These are phyloP conservation scores for Dermochelys coriacea DNA, from an alignment of 2,797 vertebrate species.

Conservation along the genomic window DNA sequence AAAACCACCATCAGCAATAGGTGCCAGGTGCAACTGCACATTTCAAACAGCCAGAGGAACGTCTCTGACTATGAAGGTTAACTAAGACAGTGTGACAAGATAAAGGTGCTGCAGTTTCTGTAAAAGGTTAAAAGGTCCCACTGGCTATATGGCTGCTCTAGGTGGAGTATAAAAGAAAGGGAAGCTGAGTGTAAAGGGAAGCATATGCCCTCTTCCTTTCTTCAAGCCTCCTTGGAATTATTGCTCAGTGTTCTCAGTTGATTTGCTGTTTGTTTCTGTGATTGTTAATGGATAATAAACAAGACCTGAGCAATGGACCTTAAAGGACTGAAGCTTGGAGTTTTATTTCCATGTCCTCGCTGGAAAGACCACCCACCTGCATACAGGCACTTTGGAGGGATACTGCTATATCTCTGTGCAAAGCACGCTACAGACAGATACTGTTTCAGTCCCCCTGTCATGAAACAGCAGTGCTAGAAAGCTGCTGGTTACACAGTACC, in stretches of 20 bases:
- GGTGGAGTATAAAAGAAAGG: neutral
- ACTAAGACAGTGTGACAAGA: neutral
- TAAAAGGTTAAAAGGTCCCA: neutral
- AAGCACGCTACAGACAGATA: neutral
- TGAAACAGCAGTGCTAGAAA: neutral
- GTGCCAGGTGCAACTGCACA: too few species aligned
- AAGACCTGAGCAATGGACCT: neutral
- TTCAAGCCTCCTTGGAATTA: too few species aligned
- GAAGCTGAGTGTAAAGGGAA: neutral
- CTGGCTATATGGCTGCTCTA: rapidly evolving
- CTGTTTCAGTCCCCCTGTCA: neutral
- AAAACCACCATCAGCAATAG: too few species aligned
- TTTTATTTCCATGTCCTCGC: neutral
- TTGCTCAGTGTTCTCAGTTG: too few species aligned
- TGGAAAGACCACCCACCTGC: neutral
- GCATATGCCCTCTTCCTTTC: neutral
- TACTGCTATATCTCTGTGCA: neutral
- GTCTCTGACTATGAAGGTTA: neutral
- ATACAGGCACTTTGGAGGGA: neutral
- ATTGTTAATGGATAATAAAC: too few species aligned
- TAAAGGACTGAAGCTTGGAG: neutral
- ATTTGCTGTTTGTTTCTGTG: too few species aligned
- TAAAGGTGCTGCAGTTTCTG: neutral
- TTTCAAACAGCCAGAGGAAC: too few species aligned
- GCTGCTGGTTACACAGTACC: neutral